phyloP scores from a whole-genome alignment of 2,797 vertebrate genomes.

The Sebastes nivosus region DNA sequence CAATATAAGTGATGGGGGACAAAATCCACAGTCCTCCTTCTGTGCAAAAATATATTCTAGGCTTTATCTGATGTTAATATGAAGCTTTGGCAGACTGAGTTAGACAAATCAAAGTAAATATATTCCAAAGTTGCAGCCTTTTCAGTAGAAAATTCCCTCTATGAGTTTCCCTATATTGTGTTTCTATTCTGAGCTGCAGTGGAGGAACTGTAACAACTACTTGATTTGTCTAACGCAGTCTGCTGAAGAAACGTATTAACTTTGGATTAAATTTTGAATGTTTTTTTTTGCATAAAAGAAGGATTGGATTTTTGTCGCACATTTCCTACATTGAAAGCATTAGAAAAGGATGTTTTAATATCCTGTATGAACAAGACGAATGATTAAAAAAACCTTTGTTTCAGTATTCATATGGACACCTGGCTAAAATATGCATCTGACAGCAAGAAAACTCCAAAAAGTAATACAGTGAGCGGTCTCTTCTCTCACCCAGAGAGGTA shows the following conservation, averaged over 20 bases:
- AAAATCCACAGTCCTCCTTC: too few relatives aligned
- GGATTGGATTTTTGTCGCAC: neutral
- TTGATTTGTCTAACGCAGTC: neutral
- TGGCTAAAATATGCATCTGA: neutral
- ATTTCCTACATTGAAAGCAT: neutral
- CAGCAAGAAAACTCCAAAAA: neutral
- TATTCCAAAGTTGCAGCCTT: neutral
- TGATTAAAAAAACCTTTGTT: neutral
- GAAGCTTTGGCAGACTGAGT: neutral
- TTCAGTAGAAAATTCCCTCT: neutral
- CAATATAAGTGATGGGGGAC: too few relatives aligned
- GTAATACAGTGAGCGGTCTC: neutral
- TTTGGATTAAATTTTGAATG: neutral
- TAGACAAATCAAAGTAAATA: neutral
- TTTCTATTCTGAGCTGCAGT: neutral
- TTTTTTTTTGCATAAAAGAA: neutral
- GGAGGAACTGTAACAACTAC: neutral
- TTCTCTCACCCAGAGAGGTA: constrained; percentile 89
- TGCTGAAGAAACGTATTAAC: neutral
- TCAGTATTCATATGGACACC: neutral
- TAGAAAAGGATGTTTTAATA: neutral
- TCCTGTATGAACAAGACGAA: neutral
- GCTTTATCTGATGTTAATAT: too few relatives aligned
- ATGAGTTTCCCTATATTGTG: neutral
- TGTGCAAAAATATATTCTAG: too few relatives aligned